Conservation (phyloP, 2,888 invertebrate genomes). For the Sminthurides aquaticus region DNA sequence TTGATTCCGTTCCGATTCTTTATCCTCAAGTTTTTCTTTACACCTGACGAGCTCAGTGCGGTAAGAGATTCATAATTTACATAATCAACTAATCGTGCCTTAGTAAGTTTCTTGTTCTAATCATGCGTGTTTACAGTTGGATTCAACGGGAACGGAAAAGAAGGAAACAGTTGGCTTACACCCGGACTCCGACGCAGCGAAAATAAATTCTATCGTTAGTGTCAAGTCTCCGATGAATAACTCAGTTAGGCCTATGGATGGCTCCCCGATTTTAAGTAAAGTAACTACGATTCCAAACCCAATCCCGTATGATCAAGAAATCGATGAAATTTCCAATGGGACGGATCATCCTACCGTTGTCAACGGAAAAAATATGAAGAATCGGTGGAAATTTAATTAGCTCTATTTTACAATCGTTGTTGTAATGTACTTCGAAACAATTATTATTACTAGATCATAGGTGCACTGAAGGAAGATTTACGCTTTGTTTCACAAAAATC, state of each 20-base stretch:
- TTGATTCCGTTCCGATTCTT: conserved; percentile 77
- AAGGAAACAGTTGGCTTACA: conserved; percentile 9
- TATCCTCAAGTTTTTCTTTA: conserved; percentile 65
- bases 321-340: too few species aligned
- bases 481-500: too few species aligned
- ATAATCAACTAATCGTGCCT: neutral
- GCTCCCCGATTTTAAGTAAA: neutral
- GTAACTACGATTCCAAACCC: neutral
- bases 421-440: too few species aligned
- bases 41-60: conserved; percentile 71
- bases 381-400: too few species aligned
- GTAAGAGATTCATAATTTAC: conserved; percentile 53
- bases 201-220: neutral
- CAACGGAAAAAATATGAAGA: too few species aligned
- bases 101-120: conserved; percentile 3
- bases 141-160: conserved; percentile 15
- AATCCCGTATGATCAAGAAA: too few species aligned
- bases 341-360: too few species aligned
- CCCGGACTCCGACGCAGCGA: neutral
- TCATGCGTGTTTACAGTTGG: conserved; percentile 9
- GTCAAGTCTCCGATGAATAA: neutral
- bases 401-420: too few species aligned
- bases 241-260: too few species aligned
- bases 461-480: too few species aligned
- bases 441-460: too few species aligned